Evolutionary conservation across 2,113 vertebrate genomes (phyloP), one percentile per base, ranked within the genome.

Genomic region (Alethe castanea): DNA sequence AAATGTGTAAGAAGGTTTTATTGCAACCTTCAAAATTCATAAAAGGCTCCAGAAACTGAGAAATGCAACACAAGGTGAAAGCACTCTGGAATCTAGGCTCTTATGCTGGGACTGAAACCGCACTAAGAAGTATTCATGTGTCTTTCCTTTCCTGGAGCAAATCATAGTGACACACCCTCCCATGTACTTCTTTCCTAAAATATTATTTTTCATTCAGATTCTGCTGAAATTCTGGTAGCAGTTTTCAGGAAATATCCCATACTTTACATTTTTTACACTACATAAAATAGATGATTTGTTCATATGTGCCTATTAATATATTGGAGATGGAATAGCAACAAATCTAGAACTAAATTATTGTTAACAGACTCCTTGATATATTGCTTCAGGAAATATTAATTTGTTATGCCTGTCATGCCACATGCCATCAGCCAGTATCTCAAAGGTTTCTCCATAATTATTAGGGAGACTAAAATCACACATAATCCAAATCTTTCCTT

Each of bases 391-490:
- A 96, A 91, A 86, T 93, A 90, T 88, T 70, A 9, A 90, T 92
- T 95, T 84, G 18, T 72, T 83, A 83, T 70, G 60, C 92, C 95
- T 95, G 18, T 95, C 93, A 86, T 86, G 88, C 33, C 45, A 36
- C 81, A 53, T 66, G 28, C 35, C 74, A 71, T 61, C 69, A 91
- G 72, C 56, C 64, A 66, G 69, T 71, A 85, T 95, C 93, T 96
- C 90, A 92, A 80, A 94, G 72, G 3, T 94, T 97, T 97, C 86
- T 97, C 88, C 85, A 20, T 61, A 91, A 97, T 96, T 97, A 95
- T 97, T 95, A 95, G 81, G 86, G 70, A 91, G 42, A 72, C 11
- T 70, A 82, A 96, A 97, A 95, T 96, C 85, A 91, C 53, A 87
- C 70, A 69, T 93, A 96, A 95, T 95, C 92, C 95, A 56, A 86